Base-by-base conservation (phyloP, 2,888 invertebrate genomes). In the Eristalis intricaria region DNA sequence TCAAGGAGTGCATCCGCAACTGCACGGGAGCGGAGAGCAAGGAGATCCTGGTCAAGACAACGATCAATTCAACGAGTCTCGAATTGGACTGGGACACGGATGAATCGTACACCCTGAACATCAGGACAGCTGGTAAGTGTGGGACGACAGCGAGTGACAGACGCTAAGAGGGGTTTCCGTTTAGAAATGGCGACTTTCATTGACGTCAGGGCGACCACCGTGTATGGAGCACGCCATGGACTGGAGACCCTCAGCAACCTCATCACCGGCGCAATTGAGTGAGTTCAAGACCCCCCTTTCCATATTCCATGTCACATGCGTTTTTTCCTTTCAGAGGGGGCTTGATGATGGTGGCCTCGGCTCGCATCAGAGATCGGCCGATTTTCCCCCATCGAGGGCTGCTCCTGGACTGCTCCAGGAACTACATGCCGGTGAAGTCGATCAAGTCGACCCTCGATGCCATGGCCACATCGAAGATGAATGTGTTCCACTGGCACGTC, bases 401-500 rank as follows among this genome's bases (percentile, higher is more conserved):
- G 4, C 94, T 98, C 76, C 92, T 99, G 61, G 99, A 99, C 91
- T 96, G 98, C 0, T 96, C 98, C 0, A 95, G 99, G 83, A 98
- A 99, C 93, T 99, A 95, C 91, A 94, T 99, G 29, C 95, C 97
- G 0, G 92, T 97, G 88, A 92, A 92, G 15, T 94, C 94, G 64
- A 95, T 97, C 23, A 94, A 95, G 89, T 95, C 94, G 89, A 96
- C 96, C 65, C 94, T 92, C 29, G 96, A 98, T 90, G 98, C 95
- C 1, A 97, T 99, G 96, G 96, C 97, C 1, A 95, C 96, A 22
- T 96, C 96, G 68, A 99, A 99, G 93, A 93, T 99, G 94, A 99
- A 99, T 91, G 97, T 98, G 0, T 95, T 99, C 63, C 99, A 99
- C 91, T 99, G 98, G 98, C 97, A 97, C 91, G 96, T 96, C 0